phyloP scores from a whole-genome alignment of 2,797 vertebrate genomes.

The Nothura maculosa region DNA sequence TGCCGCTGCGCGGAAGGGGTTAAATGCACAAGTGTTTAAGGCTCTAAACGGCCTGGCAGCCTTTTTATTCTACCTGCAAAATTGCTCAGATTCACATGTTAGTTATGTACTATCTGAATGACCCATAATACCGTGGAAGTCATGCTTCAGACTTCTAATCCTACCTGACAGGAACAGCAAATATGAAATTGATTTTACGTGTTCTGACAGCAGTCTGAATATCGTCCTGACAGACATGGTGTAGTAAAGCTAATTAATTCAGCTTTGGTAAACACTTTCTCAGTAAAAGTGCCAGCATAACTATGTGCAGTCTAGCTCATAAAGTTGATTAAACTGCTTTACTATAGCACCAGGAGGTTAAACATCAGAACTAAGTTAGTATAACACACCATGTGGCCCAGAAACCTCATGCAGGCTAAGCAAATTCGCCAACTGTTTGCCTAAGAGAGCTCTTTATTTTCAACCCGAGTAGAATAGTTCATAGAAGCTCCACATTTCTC shows the following conservation, averaged over 20 bases:
- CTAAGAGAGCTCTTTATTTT: background rate
- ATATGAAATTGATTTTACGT: background rate
- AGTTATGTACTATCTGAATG: background rate
- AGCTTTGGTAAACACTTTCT: background rate
- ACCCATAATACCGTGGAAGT: background rate
- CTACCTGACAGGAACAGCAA: background rate
- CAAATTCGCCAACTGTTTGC: background rate
- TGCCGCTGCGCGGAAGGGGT: background rate
- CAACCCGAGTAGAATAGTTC: background rate
- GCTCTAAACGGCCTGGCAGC: background rate
- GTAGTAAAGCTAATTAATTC: slow-evolving; percentile 19
- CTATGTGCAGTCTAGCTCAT: background rate
- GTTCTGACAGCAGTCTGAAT: slow-evolving; percentile 11
- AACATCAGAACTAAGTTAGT: background rate
- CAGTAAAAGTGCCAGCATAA: background rate
- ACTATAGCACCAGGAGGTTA: background rate
- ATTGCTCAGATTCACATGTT: background rate
- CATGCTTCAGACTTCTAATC: background rate
- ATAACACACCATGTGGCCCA: background rate
- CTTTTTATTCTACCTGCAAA: background rate
- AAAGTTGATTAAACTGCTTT: background rate
- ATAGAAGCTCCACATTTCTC: background rate
- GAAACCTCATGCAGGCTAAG: background rate
- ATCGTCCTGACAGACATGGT: background rate
- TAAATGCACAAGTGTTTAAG: background rate